A percentile compares a stretch with the other conserved stretches of the same genome.
Evolutionary conservation across 92 coral and sea anemone genomes (phyloP).

Genomic region (Actinostola sp.): DNA sequence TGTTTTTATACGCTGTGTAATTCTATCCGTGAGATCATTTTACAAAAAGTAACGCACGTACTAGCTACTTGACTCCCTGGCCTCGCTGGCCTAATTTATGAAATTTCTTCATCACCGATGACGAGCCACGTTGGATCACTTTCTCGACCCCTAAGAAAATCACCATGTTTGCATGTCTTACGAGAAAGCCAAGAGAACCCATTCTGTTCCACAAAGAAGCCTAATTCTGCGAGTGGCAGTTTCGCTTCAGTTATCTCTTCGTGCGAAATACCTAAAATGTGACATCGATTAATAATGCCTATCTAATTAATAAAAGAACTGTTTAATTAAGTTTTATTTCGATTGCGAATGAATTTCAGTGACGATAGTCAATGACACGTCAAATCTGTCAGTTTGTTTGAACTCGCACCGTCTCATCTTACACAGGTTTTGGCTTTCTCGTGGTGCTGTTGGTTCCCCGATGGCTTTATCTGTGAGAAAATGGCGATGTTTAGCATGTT

Average conservation of each 20-base stretch:
- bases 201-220: too few relatives aligned
- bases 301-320: constrained; percentile 42
- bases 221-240: too few relatives aligned
- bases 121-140: too few relatives aligned
- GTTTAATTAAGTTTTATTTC: constrained; percentile 50
- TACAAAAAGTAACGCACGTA: constrained; percentile 4
- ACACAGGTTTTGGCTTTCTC: constrained; percentile 9
- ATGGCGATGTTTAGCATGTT: constrained; percentile 19
- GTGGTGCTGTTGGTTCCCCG: constrained; percentile 9
- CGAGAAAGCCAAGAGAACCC: too few relatives aligned
- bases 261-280: neutral
- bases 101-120: too few relatives aligned
- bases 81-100: neutral
- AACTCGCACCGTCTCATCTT: constrained; percentile 26
- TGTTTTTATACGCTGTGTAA: constrained; percentile 15
- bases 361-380: constrained; percentile 7
- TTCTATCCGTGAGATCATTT: constrained; percentile 8
- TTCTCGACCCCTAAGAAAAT: too few relatives aligned
- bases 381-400: constrained; percentile 38
- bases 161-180: too few relatives aligned
- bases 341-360: constrained; percentile 6
- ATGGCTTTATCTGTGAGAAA: constrained; percentile 7
- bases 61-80: constrained; percentile 6
- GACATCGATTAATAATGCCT: neutral
- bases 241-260: too few relatives aligned